These are phyloP conservation scores for Edolisoma coerulescens DNA, from an alignment of 2,113 vertebrate species.

Conservation along the genomic window DNA sequence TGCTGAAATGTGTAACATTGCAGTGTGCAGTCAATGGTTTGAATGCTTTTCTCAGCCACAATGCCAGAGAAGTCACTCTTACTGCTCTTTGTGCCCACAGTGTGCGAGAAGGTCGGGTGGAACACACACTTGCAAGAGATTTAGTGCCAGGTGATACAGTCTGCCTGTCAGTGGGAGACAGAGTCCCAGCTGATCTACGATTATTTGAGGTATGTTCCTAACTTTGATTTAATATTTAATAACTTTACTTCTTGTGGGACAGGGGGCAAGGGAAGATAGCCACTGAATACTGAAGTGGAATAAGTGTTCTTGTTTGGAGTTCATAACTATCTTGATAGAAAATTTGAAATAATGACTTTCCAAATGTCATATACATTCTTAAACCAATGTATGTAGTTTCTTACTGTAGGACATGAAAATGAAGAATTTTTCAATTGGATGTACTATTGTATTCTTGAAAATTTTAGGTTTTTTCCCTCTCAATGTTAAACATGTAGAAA, in stretches of 20 bases:
- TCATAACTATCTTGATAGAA: neutral
- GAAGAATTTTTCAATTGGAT: neutral
- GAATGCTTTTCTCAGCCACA: neutral
- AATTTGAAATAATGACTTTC: neutral
- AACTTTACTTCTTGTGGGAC: neutral
- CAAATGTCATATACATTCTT: neutral
- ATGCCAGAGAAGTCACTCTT: neutral
- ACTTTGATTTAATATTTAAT: neutral
- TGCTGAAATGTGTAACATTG: neutral
- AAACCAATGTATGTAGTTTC: neutral
- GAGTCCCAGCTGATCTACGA: conserved; percentile 93
- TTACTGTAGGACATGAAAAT: neutral
- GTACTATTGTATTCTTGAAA: neutral
- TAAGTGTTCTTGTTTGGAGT: neutral
- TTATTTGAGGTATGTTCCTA: conserved; percentile 85
- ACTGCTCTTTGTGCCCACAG: conserved; percentile 49
- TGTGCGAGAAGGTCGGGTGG: conserved; percentile 86
- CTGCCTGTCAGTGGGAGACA: conserved; percentile 91
- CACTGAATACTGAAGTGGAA: neutral
- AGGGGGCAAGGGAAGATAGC: neutral
- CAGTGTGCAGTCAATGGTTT: accelerated
- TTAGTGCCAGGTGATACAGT: conserved; percentile 97
- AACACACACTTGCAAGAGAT: conserved; percentile 90
- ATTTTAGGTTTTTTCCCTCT: accelerated
- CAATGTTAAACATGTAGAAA: neutral